These are phyloP conservation scores for Huso huso DNA, from an alignment of 2,797 vertebrate species.

Conservation along the genomic window DNA sequence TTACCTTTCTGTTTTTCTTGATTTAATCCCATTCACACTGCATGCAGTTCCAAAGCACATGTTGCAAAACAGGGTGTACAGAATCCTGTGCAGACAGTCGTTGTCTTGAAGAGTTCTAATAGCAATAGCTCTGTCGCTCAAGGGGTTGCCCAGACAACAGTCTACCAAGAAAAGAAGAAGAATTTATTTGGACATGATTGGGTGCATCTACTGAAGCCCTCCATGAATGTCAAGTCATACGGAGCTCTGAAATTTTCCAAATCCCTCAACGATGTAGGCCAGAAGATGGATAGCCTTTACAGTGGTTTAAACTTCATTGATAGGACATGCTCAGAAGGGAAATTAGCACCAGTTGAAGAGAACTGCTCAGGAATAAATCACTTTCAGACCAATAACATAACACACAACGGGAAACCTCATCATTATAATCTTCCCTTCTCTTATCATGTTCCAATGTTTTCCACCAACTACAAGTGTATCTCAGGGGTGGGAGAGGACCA, in stretches of 20 bases:
- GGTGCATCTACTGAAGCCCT: slow-evolving; percentile 59
- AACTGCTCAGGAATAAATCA: slow-evolving; percentile 43
- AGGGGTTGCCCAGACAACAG: slow-evolving; percentile 68
- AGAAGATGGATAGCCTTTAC: slow-evolving; percentile 58
- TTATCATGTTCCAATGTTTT: slow-evolving; percentile 39
- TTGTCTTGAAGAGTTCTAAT: slow-evolving; percentile 77
- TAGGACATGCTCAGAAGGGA: slow-evolving; percentile 82
- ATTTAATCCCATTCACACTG: slow-evolving; percentile 52
- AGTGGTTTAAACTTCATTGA: slow-evolving; percentile 73
- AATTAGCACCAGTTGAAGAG: slow-evolving; percentile 57
- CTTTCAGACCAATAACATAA: slow-evolving; percentile 29
- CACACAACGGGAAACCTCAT: slow-evolving; percentile 42
- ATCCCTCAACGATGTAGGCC: slow-evolving; percentile 82
- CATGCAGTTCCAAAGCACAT: slow-evolving; percentile 72
- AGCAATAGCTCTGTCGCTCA: slow-evolving; percentile 63
- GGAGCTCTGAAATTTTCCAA: slow-evolving; percentile 72
- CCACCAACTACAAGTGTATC: slow-evolving; percentile 39
- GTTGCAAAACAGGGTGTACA: slow-evolving; percentile 70
- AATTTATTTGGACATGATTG: slow-evolving; percentile 51
- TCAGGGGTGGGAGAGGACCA: slow-evolving; percentile 41
- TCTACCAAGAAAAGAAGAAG: slow-evolving; percentile 68
- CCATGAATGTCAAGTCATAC: slow-evolving; percentile 45
- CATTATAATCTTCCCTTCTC: slow-evolving; percentile 33
- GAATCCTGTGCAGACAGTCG: slow-evolving; percentile 76
- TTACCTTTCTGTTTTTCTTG: slow-evolving; percentile 57